Evolutionary conservation across 2,888 invertebrate species (phyloP).

Genomic region (Hydrotaea cyrtoneurina): DNA sequence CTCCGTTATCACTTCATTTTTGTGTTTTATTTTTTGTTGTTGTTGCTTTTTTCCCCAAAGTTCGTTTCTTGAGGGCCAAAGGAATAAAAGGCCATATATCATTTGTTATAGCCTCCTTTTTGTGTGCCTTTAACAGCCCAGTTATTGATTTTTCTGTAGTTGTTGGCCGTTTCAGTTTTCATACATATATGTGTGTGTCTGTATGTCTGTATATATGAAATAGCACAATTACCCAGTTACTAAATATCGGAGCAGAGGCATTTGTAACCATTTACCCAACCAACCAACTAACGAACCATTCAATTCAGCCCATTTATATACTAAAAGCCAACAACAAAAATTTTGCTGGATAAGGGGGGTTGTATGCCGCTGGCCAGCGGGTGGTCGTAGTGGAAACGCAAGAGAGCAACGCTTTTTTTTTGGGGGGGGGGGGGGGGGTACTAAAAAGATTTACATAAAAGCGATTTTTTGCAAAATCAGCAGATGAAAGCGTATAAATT

Average conservation of each 20-base stretch:
- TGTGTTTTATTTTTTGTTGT: slow-evolving; percentile 1
- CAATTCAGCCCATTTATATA: slow-evolving; percentile 36
- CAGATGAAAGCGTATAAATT: slow-evolving; percentile 78
- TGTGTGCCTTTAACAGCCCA: slow-evolving; percentile 47
- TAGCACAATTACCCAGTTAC: slow-evolving; percentile 67
- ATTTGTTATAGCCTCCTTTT: slow-evolving; percentile 19
- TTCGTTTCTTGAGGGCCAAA: neutral
- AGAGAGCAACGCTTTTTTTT: neutral
- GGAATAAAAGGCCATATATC: slow-evolving; percentile 5
- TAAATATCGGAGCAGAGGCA: slow-evolving; percentile 36
- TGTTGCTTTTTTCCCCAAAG: neutral
- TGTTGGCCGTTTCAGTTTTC: slow-evolving; percentile 9
- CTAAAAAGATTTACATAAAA: slow-evolving; percentile 62
- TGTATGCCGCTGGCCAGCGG: neutral
- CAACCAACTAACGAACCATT: slow-evolving; percentile 22
- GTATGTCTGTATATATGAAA: neutral
- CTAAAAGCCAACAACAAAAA: neutral
- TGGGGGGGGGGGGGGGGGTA: no score
- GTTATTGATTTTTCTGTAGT: slow-evolving; percentile 64
- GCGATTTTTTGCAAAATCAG: slow-evolving; percentile 64
- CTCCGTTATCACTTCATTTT: slow-evolving; percentile 19
- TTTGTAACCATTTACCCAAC: slow-evolving; percentile 46
- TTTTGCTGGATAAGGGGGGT: slow-evolving; percentile 17
- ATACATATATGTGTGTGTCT: neutral
- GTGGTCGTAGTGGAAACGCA: no score